Evolutionary conservation across 2,113 vertebrate genomes (phyloP).

Genomic region (Mesocricetus auratus): DNA sequence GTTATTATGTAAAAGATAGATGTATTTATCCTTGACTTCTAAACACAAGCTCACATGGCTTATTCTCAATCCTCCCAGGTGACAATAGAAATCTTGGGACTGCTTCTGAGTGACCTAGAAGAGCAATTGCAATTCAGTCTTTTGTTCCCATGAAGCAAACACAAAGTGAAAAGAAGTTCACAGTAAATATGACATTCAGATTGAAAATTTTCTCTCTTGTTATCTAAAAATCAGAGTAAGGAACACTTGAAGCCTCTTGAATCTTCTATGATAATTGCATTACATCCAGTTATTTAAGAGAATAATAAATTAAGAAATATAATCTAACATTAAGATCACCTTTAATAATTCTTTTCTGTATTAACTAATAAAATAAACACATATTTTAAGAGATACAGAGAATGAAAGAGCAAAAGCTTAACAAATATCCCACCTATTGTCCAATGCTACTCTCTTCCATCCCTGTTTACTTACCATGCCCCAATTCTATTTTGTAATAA

Average conservation of each 20-base stretch:
- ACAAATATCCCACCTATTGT: neutral
- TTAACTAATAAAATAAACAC: slow-evolving; percentile 23
- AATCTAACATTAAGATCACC: neutral
- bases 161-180: slow-evolving; percentile 27
- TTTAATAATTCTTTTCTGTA: neutral
- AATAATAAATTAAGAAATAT: neutral
- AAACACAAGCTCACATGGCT: neutral
- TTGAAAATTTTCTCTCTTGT: slow-evolving; percentile 13
- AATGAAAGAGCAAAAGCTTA: neutral
- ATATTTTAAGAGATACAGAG: neutral
- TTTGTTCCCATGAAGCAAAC: slow-evolving; percentile 17
- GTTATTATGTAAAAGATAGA: slow-evolving; percentile 33
- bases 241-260: neutral
- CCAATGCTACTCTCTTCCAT: neutral
- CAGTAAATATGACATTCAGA: neutral
- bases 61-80: neutral
- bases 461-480: neutral
- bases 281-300: slow-evolving; percentile 1
- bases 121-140: neutral
- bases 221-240: slow-evolving; percentile 21
- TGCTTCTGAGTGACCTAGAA: neutral
- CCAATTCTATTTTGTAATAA: neutral
- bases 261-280: neutral
- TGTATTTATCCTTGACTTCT: slow-evolving; percentile 62
- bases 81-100: neutral